A percentile compares a stretch with the other conserved stretches of the same genome.
Evolutionary conservation across 2,113 vertebrate species (phyloP).

Genomic region (Scalopus aquaticus): DNA sequence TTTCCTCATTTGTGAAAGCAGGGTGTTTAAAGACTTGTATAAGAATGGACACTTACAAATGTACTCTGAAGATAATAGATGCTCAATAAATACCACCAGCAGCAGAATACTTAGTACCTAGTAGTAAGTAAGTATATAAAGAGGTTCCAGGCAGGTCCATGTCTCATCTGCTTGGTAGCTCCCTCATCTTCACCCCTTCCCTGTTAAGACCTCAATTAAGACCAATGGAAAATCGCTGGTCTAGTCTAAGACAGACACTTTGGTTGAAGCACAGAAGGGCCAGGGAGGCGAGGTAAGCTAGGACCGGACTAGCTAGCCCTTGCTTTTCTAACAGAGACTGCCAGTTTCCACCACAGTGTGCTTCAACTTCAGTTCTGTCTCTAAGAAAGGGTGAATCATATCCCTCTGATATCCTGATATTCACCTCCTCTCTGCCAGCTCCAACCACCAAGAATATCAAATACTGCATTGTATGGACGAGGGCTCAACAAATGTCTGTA

Average conservation of each 20-base stretch:
- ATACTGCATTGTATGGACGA: neutral
- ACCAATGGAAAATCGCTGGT: neutral
- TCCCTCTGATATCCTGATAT: no score
- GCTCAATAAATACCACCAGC: fast-evolving
- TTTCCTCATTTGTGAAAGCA: neutral
- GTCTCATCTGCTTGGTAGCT: neutral
- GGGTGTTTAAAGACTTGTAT: neutral
- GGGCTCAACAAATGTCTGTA: neutral
- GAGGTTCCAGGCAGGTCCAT: no score
- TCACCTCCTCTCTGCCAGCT: neutral
- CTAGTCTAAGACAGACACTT: neutral
- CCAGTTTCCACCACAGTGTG: neutral
- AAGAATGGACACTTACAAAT: neutral
- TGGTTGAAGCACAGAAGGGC: neutral
- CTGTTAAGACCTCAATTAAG: neutral
- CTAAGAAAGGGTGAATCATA: neutral
- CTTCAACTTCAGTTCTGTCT: neutral
- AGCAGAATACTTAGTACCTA: neutral
- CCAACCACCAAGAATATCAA: neutral
- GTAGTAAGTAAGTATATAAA: neutral
- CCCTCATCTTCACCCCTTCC: neutral
- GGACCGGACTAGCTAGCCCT: neutral
- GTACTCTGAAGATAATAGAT: neutral
- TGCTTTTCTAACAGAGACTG: neutral
- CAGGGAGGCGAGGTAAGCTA: neutral